Percentiles rank a stretch among this genome's conserved stretches.
phyloP scores from a whole-genome alignment of 1,140 invertebrate genomes.

The Trachymyrmex cornetzi region DNA sequence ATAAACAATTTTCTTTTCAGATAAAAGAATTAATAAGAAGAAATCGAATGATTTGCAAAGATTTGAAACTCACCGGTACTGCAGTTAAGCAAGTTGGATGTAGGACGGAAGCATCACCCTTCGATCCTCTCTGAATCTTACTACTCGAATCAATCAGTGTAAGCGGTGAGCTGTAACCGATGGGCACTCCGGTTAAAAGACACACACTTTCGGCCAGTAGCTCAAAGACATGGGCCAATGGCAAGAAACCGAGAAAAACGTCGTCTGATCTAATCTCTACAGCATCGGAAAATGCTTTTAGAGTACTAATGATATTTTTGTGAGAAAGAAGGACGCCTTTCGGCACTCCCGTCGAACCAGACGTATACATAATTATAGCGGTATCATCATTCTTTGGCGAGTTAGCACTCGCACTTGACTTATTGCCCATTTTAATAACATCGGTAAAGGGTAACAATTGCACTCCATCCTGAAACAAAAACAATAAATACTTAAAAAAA shows the following conservation, averaged over 20 bases:
- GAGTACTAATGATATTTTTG: constrained; percentile 95
- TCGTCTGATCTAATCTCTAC: constrained; percentile 92
- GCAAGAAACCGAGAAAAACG: constrained; percentile 97
- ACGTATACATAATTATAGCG: constrained; percentile 98
- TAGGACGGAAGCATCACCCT: constrained; percentile 96
- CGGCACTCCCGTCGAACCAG: constrained; percentile 96
- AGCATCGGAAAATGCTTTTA: constrained; percentile 95
- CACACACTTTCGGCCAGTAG: constrained; percentile 93
- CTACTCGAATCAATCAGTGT: constrained; percentile 98
- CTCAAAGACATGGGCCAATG: constrained; percentile 99
- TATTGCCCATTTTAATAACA: constrained; percentile 78
- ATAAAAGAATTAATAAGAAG: neutral
- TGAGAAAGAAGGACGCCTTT: constrained; percentile 96
- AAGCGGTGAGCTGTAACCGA: constrained; percentile 98
- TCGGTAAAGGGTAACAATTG: constrained; percentile 79
- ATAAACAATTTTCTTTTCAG: neutral
- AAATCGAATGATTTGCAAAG: constrained; percentile 9
- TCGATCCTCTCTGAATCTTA: constrained; percentile 97
- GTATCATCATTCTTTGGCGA: constrained; percentile 91
- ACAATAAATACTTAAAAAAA: neutral
- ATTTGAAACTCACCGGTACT: constrained; percentile 92
- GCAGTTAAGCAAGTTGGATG: constrained; percentile 97
- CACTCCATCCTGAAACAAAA: constrained; percentile 78
- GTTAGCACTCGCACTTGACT: constrained; percentile 82
- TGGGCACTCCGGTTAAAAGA: constrained; percentile 94